phyloP scores from a whole-genome alignment of 2,113 vertebrate genomes.

The Fregetta grallaria region DNA sequence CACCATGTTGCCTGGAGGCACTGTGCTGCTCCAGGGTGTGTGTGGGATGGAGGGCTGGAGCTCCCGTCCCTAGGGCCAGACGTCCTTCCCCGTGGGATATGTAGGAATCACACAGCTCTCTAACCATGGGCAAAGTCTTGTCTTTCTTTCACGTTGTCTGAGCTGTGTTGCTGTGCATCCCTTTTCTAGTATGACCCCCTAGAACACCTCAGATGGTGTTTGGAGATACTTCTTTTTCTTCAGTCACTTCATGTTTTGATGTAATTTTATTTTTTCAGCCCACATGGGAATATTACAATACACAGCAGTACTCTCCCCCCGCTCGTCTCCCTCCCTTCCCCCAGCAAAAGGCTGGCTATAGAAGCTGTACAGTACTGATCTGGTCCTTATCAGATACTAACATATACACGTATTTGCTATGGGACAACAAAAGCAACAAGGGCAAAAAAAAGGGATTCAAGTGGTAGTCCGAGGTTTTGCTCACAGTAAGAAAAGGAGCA shows the following conservation, averaged over 20 bases:
- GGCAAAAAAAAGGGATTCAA: neutral
- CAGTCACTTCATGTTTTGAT: neutral
- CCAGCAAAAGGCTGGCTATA: neutral
- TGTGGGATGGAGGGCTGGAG: neutral
- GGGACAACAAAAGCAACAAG: neutral
- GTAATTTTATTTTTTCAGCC: neutral
- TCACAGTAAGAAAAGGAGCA: neutral
- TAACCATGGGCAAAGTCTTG: neutral
- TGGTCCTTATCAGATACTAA: neutral
- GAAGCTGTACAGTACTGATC: neutral
- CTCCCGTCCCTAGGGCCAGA: rapidly evolving
- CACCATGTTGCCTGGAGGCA: neutral
- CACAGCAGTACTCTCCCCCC: neutral
- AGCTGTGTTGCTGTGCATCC: neutral
- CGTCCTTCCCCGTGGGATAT: neutral
- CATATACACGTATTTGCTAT: neutral
- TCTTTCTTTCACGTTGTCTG: neutral
- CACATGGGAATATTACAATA: neutral
- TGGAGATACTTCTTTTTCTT: neutral
- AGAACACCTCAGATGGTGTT: neutral
- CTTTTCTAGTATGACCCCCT: neutral
- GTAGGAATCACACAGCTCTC: neutral
- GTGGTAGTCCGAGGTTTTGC: neutral
- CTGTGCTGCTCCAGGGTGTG: neutral
- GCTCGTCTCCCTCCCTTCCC: neutral